Percentiles rank a stretch among this genome's conserved stretches.
These are phyloP conservation scores for Yoshiicerus persimilis DNA, from an alignment of 1,140 invertebrate species.

Conservation along the genomic window DNA sequence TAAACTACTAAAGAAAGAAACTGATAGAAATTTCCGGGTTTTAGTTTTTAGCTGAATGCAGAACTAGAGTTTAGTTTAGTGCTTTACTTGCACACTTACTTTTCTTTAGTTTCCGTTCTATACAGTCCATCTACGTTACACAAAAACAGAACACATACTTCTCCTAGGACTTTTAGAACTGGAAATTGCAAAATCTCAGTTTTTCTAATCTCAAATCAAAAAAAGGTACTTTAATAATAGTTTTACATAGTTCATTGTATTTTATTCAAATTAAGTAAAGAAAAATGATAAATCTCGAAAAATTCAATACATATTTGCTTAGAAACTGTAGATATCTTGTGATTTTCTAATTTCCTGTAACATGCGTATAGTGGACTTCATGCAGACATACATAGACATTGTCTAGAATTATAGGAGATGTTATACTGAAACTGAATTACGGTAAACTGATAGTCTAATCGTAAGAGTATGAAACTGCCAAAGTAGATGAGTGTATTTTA, in stretches of 20 bases:
- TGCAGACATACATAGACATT: neutral
- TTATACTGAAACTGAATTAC: neutral
- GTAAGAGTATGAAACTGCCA: neutral
- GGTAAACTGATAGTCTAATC: neutral
- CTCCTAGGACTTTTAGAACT: no score
- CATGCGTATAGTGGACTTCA: neutral
- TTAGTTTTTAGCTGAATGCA: neutral
- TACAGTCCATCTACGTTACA: no score
- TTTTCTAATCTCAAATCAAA: neutral
- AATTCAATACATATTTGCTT: no score
- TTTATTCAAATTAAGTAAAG: no score
- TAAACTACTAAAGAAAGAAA: neutral
- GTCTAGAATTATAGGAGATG: neutral
- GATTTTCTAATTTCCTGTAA: no score
- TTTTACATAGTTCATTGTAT: no score
- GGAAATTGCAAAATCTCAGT: no score
- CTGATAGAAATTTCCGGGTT: neutral
- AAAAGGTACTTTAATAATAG: neutral
- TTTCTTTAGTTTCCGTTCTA: neutral
- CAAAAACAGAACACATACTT: no score
- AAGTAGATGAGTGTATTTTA: neutral
- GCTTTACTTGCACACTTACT: neutral
- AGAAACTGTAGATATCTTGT: no score
- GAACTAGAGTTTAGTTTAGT: neutral
- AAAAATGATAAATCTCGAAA: no score